A percentile compares a stretch with the other conserved stretches of the same genome.
phyloP scores from a whole-genome alignment of 2,113 vertebrate species.

The Burhinus oedicnemus region DNA sequence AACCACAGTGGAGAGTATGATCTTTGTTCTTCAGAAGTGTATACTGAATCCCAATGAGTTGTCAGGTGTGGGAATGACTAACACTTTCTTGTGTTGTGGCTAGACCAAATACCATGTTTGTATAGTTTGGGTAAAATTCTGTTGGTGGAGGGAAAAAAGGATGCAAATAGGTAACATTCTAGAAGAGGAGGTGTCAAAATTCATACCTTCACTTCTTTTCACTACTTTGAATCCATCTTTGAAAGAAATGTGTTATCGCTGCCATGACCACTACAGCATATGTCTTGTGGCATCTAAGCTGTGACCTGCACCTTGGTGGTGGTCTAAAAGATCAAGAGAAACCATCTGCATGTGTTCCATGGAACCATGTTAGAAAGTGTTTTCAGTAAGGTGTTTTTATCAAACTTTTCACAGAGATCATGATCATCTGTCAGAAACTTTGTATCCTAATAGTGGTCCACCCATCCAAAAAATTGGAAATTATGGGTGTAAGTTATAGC shows the following conservation, averaged over 20 bases:
- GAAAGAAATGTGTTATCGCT: neutral
- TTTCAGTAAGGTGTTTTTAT: neutral
- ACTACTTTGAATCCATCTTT: neutral
- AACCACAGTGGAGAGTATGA: neutral
- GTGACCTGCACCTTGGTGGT: neutral
- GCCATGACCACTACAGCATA: neutral
- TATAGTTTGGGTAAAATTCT: neutral
- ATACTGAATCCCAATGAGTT: neutral
- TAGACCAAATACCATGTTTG: neutral
- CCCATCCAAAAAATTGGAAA: neutral
- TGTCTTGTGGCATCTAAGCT: neutral
- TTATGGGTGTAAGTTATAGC: neutral
- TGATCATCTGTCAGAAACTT: neutral
- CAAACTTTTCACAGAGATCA: neutral
- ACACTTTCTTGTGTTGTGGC: neutral
- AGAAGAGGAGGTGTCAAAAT: neutral
- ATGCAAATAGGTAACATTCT: neutral
- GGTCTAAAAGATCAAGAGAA: neutral
- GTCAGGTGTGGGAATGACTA: slow-evolving; percentile 53
- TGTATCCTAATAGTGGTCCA: neutral
- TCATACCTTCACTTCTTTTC: neutral
- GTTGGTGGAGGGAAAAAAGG: neutral
- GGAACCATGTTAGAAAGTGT: neutral
- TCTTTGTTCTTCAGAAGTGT: neutral
- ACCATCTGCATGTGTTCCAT: neutral